Evolutionary conservation across 2,113 vertebrate genomes (phyloP), one percentile per base, ranked within the genome.

Genomic region (Mohoua ochrocephala): DNA sequence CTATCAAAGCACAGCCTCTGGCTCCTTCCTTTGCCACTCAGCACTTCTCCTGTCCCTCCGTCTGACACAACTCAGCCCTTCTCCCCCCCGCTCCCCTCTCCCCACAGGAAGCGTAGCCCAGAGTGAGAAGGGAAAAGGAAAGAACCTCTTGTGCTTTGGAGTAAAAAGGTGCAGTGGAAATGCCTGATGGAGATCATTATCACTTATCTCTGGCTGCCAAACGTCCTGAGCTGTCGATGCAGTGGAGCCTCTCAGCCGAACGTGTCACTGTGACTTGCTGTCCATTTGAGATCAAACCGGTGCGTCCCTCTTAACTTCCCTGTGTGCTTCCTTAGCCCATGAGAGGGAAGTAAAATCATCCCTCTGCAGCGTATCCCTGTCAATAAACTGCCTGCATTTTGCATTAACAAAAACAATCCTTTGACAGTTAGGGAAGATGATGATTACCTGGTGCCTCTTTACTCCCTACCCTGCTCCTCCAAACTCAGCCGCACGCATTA

Each of bases 341-440:
- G 70, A 87, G 82, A 83, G 18, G 49, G 77, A 71, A 67, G 53
- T 54, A 49, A 70, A 65, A 44, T 10, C 86, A 24, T 57, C 33
- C 30, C 84, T 93, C 60, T 68, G 74, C 90, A 90, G 54, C 1
- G 0, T 15, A 31, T 73, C 47, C 35, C 93, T 90, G 84, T 88
- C 92, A 96, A 91, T 93, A 94, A 93, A 37, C 78, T 86, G 71
- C 83, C 90, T 70, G 60, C 60, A 20, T 75, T 95, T 92, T 96
- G 69, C 92, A 84, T 88, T 93, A 83, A 50, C 75, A 78, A 64
- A 95, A 96, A 45, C 79, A 91, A 71, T 67, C 88, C 50, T 92
- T 70, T 96, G 95, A 84, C 93, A 93, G 82, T 52, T 22, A 39
- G 59, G 60, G 71, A 71, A 90, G 87, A 47, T 84, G 85, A 77